Evolutionary conservation across 2,113 vertebrate species (phyloP).

Genomic region (Vulpes lagopus): DNA sequence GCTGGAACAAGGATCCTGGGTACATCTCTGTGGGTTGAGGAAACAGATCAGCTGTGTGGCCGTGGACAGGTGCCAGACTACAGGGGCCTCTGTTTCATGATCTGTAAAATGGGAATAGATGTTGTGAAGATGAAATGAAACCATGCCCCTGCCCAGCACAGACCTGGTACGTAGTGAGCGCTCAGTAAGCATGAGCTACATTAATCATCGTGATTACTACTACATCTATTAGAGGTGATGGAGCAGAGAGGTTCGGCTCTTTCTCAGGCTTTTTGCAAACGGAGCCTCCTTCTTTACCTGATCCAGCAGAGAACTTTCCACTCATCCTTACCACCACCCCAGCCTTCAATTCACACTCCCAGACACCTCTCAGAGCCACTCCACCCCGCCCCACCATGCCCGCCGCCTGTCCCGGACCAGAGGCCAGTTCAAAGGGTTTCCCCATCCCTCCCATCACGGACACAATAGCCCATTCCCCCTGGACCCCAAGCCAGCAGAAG

Average conservation of each 20-base stretch:
- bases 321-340: not conserved
- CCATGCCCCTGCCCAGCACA: not conserved
- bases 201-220: too few species aligned
- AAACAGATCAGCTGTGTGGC: not conserved
- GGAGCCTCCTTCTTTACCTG: not conserved
- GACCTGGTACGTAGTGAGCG: accelerated
- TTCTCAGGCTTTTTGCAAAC: not conserved
- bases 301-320: not conserved
- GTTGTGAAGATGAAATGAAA: not conserved
- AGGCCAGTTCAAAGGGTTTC: constrained; percentile 81
- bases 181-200: not conserved
- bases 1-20: not conserved
- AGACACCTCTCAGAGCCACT: not conserved
- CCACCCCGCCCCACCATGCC: not conserved
- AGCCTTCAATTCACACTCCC: not conserved
- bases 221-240: not conserved
- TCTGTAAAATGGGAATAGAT: not conserved
- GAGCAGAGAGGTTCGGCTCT: not conserved
- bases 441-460: constrained; percentile 80
- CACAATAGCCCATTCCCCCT: constrained; percentile 83
- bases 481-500: constrained; percentile 84
- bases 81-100: not conserved
- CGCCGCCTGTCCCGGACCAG: constrained; percentile 59
- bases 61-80: not conserved
- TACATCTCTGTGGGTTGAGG: accelerated